Conservation (phyloP, 2,888 invertebrate genomes). For the Megalurothrips usitatus region DNA sequence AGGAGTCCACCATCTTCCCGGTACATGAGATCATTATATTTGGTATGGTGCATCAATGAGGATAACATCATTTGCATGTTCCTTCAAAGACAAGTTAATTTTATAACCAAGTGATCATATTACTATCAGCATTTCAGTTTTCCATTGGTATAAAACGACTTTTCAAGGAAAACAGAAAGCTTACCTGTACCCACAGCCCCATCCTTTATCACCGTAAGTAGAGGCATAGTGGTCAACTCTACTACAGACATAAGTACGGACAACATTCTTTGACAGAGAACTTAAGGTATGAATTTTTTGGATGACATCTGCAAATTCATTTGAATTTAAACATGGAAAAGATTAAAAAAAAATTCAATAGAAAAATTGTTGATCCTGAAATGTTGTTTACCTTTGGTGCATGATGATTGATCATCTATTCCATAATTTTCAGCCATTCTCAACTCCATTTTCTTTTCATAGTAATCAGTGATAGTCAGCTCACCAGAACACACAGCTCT, state of each 20-base stretch:
- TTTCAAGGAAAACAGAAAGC: constrained; percentile 22
- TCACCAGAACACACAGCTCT: constrained; percentile 81
- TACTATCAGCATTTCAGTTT: too few relatives aligned
- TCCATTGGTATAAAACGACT: background rate
- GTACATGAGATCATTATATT: constrained; percentile 60
- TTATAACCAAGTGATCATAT: background rate
- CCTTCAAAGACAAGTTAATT: constrained; percentile 44
- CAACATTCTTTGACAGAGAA: constrained; percentile 57
- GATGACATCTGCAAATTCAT: constrained; percentile 39
- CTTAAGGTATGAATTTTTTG: constrained; percentile 41
- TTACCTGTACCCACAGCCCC: constrained; percentile 81
- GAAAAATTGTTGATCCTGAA: background rate
- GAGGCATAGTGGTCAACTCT: constrained; percentile 82
- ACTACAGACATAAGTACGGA: constrained; percentile 68
- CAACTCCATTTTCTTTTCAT: constrained; percentile 72
- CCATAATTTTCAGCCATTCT: constrained; percentile 71
- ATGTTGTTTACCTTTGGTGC: constrained; percentile 62
- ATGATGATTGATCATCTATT: constrained; percentile 75
- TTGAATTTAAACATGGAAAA: background rate
- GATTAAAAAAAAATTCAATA: constrained; percentile 19
- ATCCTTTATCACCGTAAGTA: constrained; percentile 83
- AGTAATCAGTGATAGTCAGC: constrained; percentile 79
- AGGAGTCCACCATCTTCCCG: constrained; percentile 42
- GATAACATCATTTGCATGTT: constrained; percentile 91
- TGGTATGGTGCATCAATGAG: constrained; percentile 65